Percentiles rank a stretch among this genome's conserved stretches.
Evolutionary conservation across 2,113 vertebrate genomes (phyloP).

Genomic region (Trochalopteron elliotii): DNA sequence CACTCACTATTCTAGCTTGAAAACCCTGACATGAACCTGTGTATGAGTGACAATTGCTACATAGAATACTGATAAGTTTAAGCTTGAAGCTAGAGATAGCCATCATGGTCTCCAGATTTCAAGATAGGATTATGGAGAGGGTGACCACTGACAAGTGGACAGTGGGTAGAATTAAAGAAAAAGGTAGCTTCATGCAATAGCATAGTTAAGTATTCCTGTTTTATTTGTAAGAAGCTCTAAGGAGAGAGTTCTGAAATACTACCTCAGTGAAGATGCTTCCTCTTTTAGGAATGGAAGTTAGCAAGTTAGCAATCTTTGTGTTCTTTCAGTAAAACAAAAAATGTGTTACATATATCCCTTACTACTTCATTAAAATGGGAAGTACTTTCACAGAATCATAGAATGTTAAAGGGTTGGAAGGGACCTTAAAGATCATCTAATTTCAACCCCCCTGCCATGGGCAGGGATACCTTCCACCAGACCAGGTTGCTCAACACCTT

Average conservation of each 20-base stretch:
- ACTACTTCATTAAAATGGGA: background rate
- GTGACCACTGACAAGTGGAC: background rate
- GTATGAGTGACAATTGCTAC: background rate
- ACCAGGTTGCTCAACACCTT: background rate
- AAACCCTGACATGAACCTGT: background rate
- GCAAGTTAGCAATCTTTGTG: background rate
- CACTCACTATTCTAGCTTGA: background rate
- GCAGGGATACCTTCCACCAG: background rate
- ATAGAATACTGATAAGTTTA: background rate
- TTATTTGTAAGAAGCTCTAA: background rate
- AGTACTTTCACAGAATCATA: background rate
- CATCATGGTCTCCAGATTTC: background rate
- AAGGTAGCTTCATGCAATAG: background rate
- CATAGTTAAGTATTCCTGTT: background rate
- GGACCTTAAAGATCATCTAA: background rate
- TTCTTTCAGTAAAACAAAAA: background rate
- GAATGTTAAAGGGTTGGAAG: background rate
- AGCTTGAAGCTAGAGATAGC: background rate
- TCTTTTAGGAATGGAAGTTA: background rate
- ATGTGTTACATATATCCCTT: background rate
- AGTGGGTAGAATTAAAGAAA: background rate
- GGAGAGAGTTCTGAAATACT: background rate
- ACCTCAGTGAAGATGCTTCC: background rate
- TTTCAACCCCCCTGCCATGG: background rate
- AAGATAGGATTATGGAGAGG: background rate